A percentile compares a stretch with the other conserved stretches of the same genome.
phyloP scores from a whole-genome alignment of 2,797 vertebrate genomes.

The Apogon talboti region DNA sequence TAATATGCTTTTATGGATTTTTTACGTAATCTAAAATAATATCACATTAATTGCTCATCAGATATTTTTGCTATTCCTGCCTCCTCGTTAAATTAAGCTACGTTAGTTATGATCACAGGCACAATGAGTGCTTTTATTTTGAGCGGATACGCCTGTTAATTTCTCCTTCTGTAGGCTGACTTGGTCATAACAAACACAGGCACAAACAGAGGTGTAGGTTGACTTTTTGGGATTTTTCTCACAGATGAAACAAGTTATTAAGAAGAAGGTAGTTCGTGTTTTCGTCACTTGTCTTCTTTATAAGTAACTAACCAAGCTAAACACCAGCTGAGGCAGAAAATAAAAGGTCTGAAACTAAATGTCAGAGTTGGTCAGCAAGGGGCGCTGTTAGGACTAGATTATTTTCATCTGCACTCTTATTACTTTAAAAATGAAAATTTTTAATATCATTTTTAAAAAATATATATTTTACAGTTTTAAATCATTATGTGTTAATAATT shows the following conservation, averaged over 20 bases:
- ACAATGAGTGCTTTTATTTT: slow-evolving; percentile 38
- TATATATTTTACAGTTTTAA: too few relatives aligned
- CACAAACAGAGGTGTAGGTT: neutral
- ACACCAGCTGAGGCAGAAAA: neutral
- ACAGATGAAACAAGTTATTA: too few relatives aligned
- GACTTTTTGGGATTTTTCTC: too few relatives aligned
- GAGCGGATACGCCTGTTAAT: slow-evolving; percentile 7
- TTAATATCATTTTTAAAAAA: too few relatives aligned
- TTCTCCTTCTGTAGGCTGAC: neutral
- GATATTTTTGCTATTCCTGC: neutral
- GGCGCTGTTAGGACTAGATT: neutral
- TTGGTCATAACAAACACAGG: slow-evolving; percentile 1
- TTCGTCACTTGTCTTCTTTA: neutral
- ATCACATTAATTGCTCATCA: accelerated
- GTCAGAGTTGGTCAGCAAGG: neutral
- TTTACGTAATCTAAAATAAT: too few relatives aligned
- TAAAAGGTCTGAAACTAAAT: neutral
- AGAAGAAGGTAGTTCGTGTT: too few relatives aligned
- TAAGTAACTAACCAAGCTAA: neutral
- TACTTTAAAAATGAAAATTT: too few relatives aligned
- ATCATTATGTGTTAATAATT: too few relatives aligned
- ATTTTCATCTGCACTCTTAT: too few relatives aligned
- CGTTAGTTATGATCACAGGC: neutral
- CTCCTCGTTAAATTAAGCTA: neutral
- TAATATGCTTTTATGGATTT: accelerated